A percentile compares a stretch with the other conserved stretches of the same genome.
Conservation (phyloP, 2,113 vertebrate species). For the Cyrtonyx montezumae region DNA sequence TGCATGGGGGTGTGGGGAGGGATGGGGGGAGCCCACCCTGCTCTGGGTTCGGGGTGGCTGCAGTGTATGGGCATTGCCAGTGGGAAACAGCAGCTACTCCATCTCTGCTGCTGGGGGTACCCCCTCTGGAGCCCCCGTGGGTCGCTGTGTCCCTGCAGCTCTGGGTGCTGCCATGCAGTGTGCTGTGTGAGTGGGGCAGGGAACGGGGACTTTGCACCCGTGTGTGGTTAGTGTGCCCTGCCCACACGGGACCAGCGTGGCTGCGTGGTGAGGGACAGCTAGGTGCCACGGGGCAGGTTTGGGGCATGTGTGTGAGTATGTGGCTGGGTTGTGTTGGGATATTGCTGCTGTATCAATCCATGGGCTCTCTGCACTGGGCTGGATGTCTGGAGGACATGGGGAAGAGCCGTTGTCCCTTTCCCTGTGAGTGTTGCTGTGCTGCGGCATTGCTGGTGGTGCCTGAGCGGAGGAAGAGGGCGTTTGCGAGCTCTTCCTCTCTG, state of each 20-base stretch:
- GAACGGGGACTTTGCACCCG: not conserved
- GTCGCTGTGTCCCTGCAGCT: accelerated
- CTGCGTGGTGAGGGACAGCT: accelerated
- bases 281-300: accelerated
- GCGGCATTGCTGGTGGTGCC: not conserved
- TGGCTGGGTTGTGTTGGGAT: not conserved
- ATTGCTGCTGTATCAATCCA: accelerated
- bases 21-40: accelerated
- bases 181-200: not conserved
- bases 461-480: slow-evolving; percentile 7
- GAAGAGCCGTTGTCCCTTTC: not conserved
- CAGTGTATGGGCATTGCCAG: not conserved
- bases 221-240: not conserved
- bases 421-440: not conserved
- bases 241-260: accelerated
- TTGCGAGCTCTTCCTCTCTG: not conserved
- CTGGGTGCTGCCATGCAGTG: not conserved
- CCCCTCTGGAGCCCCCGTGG: accelerated
- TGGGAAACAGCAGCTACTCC: not conserved
- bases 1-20: accelerated
- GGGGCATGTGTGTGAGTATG: not conserved
- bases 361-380: not conserved
- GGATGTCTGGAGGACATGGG: not conserved
- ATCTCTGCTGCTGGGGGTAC: not conserved
- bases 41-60: not conserved